Percentiles rank a stretch among this genome's conserved stretches.
Conservation (phyloP, 2,113 vertebrate species). For the Elachura formosa region DNA sequence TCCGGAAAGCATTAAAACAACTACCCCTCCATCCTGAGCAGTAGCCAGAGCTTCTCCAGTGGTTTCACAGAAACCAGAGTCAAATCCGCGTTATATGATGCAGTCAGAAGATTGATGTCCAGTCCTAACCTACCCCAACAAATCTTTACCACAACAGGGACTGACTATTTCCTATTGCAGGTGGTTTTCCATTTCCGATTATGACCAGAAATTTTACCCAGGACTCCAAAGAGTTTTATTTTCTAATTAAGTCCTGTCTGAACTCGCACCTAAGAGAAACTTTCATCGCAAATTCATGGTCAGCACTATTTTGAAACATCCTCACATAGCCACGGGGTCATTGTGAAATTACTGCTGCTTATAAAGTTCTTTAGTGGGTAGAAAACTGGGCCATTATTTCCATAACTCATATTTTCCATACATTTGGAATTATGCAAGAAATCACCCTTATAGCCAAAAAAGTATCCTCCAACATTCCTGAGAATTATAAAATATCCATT, state of each 20-base stretch:
- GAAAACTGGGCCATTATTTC: neutral
- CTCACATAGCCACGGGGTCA: neutral
- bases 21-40: neutral
- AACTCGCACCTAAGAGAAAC: neutral
- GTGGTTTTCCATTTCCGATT: neutral
- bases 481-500: neutral
- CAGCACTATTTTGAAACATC: neutral
- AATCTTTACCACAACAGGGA: neutral
- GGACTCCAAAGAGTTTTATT: neutral
- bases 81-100: neutral
- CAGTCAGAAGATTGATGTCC: neutral
- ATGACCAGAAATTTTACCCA: neutral
- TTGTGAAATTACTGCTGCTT: neutral
- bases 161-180: rapidly evolving
- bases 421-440: neutral
- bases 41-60: neutral
- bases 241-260: neutral
- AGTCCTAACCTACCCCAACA: neutral
- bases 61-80: neutral
- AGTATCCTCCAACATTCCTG: neutral
- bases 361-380: too few relatives aligned
- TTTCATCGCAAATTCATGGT: neutral
- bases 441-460: neutral
- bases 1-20: neutral
- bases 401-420: neutral